These are phyloP conservation scores for Drosophila formosana DNA, from an alignment of 2,888 invertebrate genomes.

Conservation along the genomic window DNA sequence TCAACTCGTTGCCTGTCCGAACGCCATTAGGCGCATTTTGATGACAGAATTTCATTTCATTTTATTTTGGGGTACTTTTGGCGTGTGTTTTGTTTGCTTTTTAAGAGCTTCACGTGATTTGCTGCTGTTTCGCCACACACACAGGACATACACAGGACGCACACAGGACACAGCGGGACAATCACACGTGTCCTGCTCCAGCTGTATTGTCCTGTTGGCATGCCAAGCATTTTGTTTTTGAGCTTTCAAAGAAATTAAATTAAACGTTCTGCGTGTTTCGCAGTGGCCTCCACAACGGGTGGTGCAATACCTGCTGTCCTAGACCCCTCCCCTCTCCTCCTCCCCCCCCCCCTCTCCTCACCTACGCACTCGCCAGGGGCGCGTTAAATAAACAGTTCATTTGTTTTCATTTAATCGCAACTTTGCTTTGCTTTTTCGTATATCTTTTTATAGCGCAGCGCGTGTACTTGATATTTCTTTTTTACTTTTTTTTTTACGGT, in stretches of 20 bases:
- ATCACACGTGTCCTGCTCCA: slow-evolving; percentile 65
- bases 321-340: neutral
- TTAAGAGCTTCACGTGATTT: slow-evolving; percentile 70
- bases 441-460: slow-evolving; percentile 46
- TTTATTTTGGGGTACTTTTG: neutral
- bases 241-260: slow-evolving; percentile 82
- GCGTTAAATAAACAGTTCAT: slow-evolving; percentile 83
- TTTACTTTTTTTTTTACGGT: slow-evolving; percentile 25
- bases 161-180: slow-evolving; percentile 32
- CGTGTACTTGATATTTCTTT: slow-evolving; percentile 47
- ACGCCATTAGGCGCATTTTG: slow-evolving; percentile 80
- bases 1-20: slow-evolving; percentile 77
- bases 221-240: slow-evolving; percentile 72
- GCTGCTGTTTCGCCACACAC: slow-evolving; percentile 48
- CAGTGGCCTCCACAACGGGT: slow-evolving; percentile 47
- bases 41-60: slow-evolving; percentile 72
- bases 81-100: slow-evolving; percentile 44
- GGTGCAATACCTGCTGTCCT: slow-evolving; percentile 22
- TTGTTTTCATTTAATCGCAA: slow-evolving; percentile 76
- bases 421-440: slow-evolving; percentile 59
- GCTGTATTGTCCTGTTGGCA: slow-evolving; percentile 56
- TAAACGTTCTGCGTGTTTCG: slow-evolving; percentile 81
- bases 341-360: slow-evolving; percentile 2
- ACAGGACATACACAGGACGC: neutral
- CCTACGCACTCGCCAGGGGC: slow-evolving; percentile 50